Percentiles rank a stretch among this genome's conserved stretches.
These are phyloP conservation scores for Arvicola amphibius DNA, from an alignment of 2,797 vertebrate species.

Conservation along the genomic window DNA sequence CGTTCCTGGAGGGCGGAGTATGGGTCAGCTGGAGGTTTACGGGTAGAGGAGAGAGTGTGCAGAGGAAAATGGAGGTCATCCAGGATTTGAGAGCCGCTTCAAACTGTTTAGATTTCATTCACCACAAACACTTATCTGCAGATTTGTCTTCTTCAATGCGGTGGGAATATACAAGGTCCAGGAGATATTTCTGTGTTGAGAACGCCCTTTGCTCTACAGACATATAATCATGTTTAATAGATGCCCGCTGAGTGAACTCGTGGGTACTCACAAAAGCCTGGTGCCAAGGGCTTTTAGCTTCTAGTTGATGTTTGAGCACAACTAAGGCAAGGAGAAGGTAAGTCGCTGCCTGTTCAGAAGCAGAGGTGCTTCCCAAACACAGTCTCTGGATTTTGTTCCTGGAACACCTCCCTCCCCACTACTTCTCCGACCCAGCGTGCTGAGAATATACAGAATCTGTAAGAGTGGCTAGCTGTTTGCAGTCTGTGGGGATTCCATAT, in stretches of 20 bases:
- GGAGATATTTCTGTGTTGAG: neutral
- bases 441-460: neutral
- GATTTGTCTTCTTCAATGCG: neutral
- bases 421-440: neutral
- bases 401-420: neutral
- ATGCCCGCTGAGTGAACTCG: conserved; percentile 32
- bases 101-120: neutral
- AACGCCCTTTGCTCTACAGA: neutral
- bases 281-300: neutral
- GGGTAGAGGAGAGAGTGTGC: neutral
- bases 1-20: neutral
- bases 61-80: neutral
- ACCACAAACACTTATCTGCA: neutral
- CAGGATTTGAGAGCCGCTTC: neutral
- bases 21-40: neutral
- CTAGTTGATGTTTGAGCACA: neutral
- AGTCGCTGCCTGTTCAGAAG: neutral
- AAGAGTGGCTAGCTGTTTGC: neutral
- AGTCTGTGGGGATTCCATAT: conserved; percentile 64
- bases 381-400: neutral
- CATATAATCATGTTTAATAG: conserved; percentile 29
- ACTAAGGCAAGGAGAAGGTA: neutral
- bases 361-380: neutral
- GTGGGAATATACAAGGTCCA: neutral
- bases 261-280: conserved; percentile 10